Base-by-base conservation (phyloP, 1,140 invertebrate genomes). In the Leptopilina boulardi region DNA sequence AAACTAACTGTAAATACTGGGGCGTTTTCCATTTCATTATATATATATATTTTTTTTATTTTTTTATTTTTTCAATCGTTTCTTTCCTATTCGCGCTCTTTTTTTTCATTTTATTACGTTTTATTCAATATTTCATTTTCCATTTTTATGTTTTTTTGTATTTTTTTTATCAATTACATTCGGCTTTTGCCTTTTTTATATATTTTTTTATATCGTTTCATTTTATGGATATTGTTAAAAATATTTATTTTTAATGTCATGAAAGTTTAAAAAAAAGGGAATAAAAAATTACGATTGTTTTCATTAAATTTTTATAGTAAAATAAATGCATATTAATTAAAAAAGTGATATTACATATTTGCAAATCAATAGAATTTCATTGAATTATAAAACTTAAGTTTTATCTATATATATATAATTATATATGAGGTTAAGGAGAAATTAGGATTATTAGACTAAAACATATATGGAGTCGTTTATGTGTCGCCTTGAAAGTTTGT, bases 81-180 rank as follows among this genome's bases (percentile, higher is more conserved):
- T 51, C 8, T 51, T 18, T 51, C 1, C n/a, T 51, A 15, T 8
- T 5, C 5, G 13, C 3, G 15, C 8, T 51, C 13, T n/a, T n/a
- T 51, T 51, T 18, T n/a, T 51, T 51, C 15, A 15, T n/a, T 51
- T 51, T 44, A 44, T 44, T 15, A n/a, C 3, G 8, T n/a, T 51
- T 51, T n/a, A 51, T 51, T 18, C n/a, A 51, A 51, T 51, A 51
- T 51, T 51, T 51, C n/a, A 18, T 51, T 51, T 51, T n/a, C n/a
- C n/a, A 18, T 6, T 18, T 51, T 51, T 5, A 1, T 1, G 1
- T n/a, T 18, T 51, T n/a, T 0, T 18, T 2, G 6, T 51, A 51
- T 18, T 51, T 44, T 44, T 44, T n/a, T 2, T 18, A 51, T 18
- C 47, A n/a, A 18, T 51, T 51, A 15, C n/a, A 2, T 3, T 15